Conservation (phyloP, 2,888 invertebrate species). For the Hyles lineata region DNA sequence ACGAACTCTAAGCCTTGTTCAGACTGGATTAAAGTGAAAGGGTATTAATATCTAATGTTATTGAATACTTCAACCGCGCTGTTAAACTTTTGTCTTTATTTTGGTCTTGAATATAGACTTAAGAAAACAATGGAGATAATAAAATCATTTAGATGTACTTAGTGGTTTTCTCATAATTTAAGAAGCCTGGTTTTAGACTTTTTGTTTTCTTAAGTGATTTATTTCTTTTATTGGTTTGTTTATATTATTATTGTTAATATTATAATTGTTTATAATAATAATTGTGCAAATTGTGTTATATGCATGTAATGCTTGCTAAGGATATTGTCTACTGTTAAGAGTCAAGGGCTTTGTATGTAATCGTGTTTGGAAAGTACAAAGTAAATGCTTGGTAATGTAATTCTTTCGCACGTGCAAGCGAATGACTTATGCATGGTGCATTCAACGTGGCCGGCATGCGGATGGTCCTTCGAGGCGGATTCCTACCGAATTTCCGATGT, state of each 20-base stretch:
- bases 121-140: neutral
- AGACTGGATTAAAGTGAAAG: constrained; percentile 23
- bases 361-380: neutral
- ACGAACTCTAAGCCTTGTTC: constrained; percentile 15
- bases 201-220: no score
- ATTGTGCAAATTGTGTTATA: no score
- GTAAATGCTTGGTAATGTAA: neutral
- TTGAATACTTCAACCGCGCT: neutral
- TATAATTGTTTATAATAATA: no score
- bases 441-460: neutral
- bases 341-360: no score
- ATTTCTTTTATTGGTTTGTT: no score
- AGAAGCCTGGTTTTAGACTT: no score
- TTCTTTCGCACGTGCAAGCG: neutral
- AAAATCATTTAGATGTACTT: neutral
- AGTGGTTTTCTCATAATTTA: neutral
- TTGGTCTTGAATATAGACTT: neutral
- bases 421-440: neutral
- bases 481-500: neutral
- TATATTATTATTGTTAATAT: no score
- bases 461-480: neutral
- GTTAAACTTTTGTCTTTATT: neutral
- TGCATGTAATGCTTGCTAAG: no score
- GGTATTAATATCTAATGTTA: constrained; percentile 6
- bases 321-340: no score